phyloP scores from a whole-genome alignment of 2,113 vertebrate species.

The Alaudala cheleensis region DNA sequence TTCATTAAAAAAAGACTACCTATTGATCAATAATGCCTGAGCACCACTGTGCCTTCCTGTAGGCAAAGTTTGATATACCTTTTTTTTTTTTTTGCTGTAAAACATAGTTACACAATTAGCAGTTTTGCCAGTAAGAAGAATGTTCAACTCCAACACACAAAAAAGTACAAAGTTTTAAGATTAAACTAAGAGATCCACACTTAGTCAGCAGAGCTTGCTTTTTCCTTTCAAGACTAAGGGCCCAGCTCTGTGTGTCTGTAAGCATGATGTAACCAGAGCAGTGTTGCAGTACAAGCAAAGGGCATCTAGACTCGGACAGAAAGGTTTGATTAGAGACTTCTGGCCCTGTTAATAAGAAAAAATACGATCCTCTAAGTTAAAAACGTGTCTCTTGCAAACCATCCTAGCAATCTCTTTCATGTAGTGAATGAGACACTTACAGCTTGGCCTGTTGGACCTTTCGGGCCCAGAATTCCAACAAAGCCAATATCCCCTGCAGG shows the following conservation, averaged over 20 bases:
- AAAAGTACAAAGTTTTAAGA: background rate
- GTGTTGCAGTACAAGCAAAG: background rate
- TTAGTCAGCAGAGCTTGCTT: background rate
- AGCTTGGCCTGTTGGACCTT: constrained; percentile 85
- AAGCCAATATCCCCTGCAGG: constrained; percentile 86
- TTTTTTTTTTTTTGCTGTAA: background rate
- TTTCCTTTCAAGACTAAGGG: background rate
- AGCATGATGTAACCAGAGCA: background rate
- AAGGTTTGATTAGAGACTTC: background rate
- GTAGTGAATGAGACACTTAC: constrained; percentile 75
- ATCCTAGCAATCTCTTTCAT: background rate
- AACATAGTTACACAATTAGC: background rate
- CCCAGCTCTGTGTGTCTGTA: background rate
- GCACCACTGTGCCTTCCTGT: background rate
- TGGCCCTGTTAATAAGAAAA: background rate
- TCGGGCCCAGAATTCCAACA: constrained; percentile 85
- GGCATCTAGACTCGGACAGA: background rate
- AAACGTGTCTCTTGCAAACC: background rate
- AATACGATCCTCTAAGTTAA: background rate
- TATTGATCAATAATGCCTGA: background rate
- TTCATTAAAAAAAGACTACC: background rate
- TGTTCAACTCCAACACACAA: background rate
- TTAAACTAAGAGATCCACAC: background rate
- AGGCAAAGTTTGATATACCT: background rate
- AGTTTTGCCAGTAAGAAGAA: background rate